Evolutionary conservation across 2,888 invertebrate genomes (phyloP).

Genomic region (Steinernema carpocapsae): DNA sequence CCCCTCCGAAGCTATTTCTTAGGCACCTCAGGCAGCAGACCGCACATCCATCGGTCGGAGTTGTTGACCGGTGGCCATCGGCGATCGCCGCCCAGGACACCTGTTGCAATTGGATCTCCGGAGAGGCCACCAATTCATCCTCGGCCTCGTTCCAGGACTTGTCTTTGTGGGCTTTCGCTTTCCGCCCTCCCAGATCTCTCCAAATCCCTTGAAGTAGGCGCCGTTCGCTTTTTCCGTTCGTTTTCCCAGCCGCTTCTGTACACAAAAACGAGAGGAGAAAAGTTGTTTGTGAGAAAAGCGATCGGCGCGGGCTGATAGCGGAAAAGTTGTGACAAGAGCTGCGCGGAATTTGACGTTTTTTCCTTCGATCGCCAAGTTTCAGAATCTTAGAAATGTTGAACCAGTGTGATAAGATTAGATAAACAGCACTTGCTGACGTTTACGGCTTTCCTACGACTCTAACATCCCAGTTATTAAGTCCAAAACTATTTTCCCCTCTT

Average conservation of each 20-base stretch:
- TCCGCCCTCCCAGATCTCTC: neutral
- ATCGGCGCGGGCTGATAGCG: conserved; percentile 17
- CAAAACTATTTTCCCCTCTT: neutral
- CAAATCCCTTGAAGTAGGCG: neutral
- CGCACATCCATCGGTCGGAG: conserved; percentile 12
- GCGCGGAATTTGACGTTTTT: neutral
- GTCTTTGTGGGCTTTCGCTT: neutral
- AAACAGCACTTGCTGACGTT: too few relatives aligned
- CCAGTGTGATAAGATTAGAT: too few relatives aligned
- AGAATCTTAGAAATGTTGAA: neutral
- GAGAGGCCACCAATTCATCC: neutral
- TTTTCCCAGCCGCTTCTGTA: neutral
- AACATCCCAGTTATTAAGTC: too few relatives aligned
- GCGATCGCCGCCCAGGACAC: conserved; percentile 18
- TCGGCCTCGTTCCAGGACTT: neutral
- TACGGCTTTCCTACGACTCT: too few relatives aligned
- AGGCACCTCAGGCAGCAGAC: neutral
- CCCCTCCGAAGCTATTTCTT: neutral
- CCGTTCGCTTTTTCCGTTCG: conserved; percentile 15
- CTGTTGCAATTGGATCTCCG: conserved; percentile 24
- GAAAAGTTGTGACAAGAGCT: neutral
- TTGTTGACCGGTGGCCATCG: conserved; percentile 20
- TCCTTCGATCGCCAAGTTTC: neutral
- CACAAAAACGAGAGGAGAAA: too few relatives aligned
- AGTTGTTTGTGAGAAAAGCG: conserved; percentile 9